Evolutionary conservation across 2,113 vertebrate species (phyloP), one percentile per base, ranked within the genome.

Genomic region (Hyperopisus bebe): DNA sequence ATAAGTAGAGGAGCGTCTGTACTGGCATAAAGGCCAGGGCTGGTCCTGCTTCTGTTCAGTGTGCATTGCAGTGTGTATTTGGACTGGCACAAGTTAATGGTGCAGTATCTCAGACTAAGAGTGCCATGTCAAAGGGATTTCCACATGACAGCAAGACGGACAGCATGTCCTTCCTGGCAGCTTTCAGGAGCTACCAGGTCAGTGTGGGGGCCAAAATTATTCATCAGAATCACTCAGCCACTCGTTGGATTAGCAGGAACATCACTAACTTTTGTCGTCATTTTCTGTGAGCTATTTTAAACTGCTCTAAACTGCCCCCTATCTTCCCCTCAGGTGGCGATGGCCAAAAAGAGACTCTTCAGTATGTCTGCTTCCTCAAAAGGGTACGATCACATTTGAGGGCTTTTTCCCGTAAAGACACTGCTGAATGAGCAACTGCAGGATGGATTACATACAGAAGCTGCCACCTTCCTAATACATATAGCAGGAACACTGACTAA

Each of bases 111-210:
- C 44, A 91, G 39, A 90, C 89, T 90, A 42, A 90, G 86, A 55
- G 48, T 77, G 46, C 91, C 88, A 83, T 89, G 82, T 90, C 74
- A 90, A 91, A 87, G 83, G 87, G 84, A 19, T 84, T 90, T 47
- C 90, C 89, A 80, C 89, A 90, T 90, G 82, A 87, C 91, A 90
- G 48, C 90, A 92, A 91, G 89, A 86, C 74, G 90, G 51, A 90
- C 82, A 87, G 51, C 89, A 85, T 92, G 87, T 87, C 90, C 4
- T 93, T 93, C 91, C 87, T 90, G 90, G 47, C 74, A 24, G 92
- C 90, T 91, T 91, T 93, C 74, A 89, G 80, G 91, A 92, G 89
- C 58, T 92, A 92, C 74, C 89, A 93, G 92, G 92, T 93, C 90
- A 93, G 92, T 92, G 19, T 51, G 51, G 5, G 39, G 39, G 44